Base-by-base conservation (phyloP, 2,113 vertebrate genomes). In the Deroptyus accipitrinus region DNA sequence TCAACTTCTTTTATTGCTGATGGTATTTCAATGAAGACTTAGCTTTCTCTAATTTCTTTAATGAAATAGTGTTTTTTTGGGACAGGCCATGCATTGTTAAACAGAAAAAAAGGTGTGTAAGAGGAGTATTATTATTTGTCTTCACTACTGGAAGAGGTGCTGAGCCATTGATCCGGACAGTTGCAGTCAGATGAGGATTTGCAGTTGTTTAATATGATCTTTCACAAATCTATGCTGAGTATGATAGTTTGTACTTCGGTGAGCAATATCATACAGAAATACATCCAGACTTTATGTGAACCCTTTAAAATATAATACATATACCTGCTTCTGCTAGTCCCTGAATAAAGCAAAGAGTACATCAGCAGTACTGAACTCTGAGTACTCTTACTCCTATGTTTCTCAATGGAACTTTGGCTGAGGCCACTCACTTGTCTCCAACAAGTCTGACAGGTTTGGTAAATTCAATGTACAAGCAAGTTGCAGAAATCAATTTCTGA, bases 331-430 rank as follows among this genome's bases (percentile, higher is more conserved):
- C 49, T 28, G 13, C 11, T 70, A 20, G 19, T 67, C 8, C 22
- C 13, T 85, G 31, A 27, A 63, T 35, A 74, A 72, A 80, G 8
- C 48, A n/a, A 67, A 67, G 28, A 5, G 2, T 74, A 39, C 9
- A 24, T 51, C 0, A 0, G 18, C 23, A 35, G 11, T 44, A 46
- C 30, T 31, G 17, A 78, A 55, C 6, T 64, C 12, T 61, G 49
- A 82, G 13, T 70, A 16, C 3, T 81, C 14, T 22, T 64, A 20
- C 28, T 83, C 16, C 37, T 41, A 19, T 9, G 61, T 13, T 41
- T 85, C 37, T 72, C 37, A 72, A 42, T 31, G 67, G 9, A 85
- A 74, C 28, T 68, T 86, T 44, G 79, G 18, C 24, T 79, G 12
- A 20, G 41, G 10, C 3, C 28, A 6, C 63, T 79, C 85, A 7